These are phyloP conservation scores for Trematomus loennbergii DNA, from an alignment of 2,113 vertebrate genomes.

Conservation along the genomic window DNA sequence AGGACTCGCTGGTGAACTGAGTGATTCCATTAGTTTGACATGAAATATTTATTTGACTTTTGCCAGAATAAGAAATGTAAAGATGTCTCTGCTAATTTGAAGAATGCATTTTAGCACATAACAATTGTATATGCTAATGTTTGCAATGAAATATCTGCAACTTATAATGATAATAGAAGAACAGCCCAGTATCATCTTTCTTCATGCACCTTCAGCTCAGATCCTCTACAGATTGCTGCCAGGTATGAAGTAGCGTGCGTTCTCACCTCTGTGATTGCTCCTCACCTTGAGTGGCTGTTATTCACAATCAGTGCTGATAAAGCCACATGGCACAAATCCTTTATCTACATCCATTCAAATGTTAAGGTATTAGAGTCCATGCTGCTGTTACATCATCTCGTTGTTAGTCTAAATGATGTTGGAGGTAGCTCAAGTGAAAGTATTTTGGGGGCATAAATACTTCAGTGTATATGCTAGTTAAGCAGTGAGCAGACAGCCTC, in stretches of 20 bases:
- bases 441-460: conserved; percentile 58
- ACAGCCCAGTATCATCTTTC: background rate
- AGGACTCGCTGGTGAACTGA: background rate
- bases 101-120: too few species aligned
- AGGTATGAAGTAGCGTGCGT: conserved; percentile 1
- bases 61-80: too few species aligned
- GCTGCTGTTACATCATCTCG: conserved; percentile 3
- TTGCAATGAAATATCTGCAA: too few species aligned
- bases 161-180: background rate
- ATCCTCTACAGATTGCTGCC: background rate
- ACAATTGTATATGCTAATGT: too few species aligned
- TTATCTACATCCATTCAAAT: conserved; percentile 39
- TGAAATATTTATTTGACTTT: too few species aligned
- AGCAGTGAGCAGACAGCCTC: conserved; percentile 34
- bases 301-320: conserved; percentile 30
- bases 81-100: too few species aligned
- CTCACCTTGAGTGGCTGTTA: conserved; percentile 29
- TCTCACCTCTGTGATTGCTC: conserved; percentile 7
- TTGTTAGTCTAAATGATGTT: background rate
- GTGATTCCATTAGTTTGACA: too few species aligned
- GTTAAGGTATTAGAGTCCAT: conserved; percentile 21
- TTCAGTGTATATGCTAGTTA: conserved; percentile 36
- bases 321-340: background rate
- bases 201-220: background rate
- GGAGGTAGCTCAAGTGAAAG: conserved; percentile 26